Evolutionary conservation across 2,888 invertebrate genomes (phyloP).

Genomic region (Eristalinus aeneus): DNA sequence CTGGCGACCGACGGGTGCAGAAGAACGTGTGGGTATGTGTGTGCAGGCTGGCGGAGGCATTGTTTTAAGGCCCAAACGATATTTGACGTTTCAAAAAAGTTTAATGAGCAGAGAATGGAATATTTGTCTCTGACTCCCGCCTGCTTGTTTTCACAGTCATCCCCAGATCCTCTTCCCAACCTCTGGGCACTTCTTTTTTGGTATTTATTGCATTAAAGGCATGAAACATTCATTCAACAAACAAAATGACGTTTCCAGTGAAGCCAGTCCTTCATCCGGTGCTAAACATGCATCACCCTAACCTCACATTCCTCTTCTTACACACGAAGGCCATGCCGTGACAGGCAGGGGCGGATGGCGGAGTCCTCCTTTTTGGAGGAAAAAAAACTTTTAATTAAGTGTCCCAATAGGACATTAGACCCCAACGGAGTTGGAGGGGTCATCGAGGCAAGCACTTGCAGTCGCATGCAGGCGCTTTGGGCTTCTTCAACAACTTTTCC

Average conservation of each 20-base stretch:
- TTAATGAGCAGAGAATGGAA: constrained; percentile 68
- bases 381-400: constrained; percentile 67
- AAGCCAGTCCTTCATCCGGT: constrained; percentile 1
- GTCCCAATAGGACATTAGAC: constrained; percentile 69
- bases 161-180: constrained; percentile 1
- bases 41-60: constrained; percentile 28
- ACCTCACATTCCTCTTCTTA: constrained; percentile 35
- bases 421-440: constrained; percentile 58
- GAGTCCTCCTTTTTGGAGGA: not conserved
- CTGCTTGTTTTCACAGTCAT: constrained; percentile 16
- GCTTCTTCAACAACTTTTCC: constrained; percentile 32
- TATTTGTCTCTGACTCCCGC: constrained; percentile 56
- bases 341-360: not conserved
- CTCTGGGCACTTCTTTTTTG: constrained; percentile 24
- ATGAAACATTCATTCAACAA: constrained; percentile 67
- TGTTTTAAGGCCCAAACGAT: constrained; percentile 61
- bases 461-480: not conserved
- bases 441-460: constrained; percentile 67
- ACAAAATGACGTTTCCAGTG: constrained; percentile 57
- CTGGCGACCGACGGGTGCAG: constrained; percentile 31
- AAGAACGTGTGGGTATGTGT: too few relatives aligned
- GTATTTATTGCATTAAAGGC: constrained; percentile 60
- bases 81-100: constrained; percentile 71
- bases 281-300: constrained; percentile 52
- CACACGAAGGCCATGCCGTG: constrained; percentile 23